These are phyloP conservation scores for Azorinus chamasolen DNA, from an alignment of 2,888 invertebrate species.

Conservation along the genomic window DNA sequence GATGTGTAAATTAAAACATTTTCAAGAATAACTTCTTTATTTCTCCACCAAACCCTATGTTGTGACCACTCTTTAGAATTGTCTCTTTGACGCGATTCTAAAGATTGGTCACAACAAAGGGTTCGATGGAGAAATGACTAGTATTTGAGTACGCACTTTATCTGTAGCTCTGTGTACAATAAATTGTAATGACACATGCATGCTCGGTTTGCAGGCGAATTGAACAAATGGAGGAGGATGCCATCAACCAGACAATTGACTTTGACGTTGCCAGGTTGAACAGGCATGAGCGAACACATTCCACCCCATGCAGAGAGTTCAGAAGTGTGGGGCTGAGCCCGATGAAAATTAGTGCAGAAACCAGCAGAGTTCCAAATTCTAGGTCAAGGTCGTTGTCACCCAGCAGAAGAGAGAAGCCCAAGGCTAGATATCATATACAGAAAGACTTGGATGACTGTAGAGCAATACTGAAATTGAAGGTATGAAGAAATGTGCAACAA, in stretches of 20 bases:
- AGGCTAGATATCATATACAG: slow-evolving; percentile 66
- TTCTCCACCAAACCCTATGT: no score
- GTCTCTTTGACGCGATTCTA: no score
- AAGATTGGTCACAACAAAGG: no score
- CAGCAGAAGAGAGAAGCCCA: slow-evolving; percentile 40
- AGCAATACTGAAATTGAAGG: slow-evolving; percentile 77
- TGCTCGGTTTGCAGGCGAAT: slow-evolving; percentile 50
- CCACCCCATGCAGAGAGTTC: slow-evolving; percentile 72
- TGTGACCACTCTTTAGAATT: no score
- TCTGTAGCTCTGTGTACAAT: no score
- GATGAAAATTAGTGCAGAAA: slow-evolving; percentile 44
- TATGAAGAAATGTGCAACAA: no score
- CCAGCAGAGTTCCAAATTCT: slow-evolving; percentile 17
- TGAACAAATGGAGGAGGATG: slow-evolving; percentile 67
- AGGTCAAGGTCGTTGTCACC: slow-evolving; percentile 75
- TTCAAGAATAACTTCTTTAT: no score
- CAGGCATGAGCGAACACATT: slow-evolving; percentile 75
- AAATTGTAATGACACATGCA: no score
- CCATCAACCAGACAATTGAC: slow-evolving; percentile 72
- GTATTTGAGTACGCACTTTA: no score
- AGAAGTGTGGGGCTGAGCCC: slow-evolving; percentile 67
- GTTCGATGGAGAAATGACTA: no score
- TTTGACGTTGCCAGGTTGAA: slow-evolving; percentile 75
- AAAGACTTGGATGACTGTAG: slow-evolving; percentile 75
- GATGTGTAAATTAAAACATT: no score